Evolutionary conservation across 2,797 vertebrate genomes (phyloP), one percentile per base, ranked within the genome.

Genomic region (Allobates femoralis): DNA sequence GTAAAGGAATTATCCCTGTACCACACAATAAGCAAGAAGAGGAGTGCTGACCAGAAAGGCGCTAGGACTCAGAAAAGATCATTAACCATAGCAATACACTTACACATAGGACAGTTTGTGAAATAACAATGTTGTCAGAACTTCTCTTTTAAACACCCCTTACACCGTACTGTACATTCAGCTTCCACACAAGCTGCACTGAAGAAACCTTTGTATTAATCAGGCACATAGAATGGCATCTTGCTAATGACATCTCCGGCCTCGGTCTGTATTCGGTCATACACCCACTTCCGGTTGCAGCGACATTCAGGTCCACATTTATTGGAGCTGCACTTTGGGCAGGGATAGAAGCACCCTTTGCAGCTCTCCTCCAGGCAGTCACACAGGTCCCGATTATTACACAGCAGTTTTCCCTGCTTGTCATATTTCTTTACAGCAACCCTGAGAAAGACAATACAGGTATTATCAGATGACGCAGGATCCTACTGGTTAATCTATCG

Each of bases 341-440:
- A 96, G 6, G 95, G 94, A 88, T 96, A 96, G 92, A 96, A 96
- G 85, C 95, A 96, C 76, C 95, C 94, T 71, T 92, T 83, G 82
- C 95, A 96, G 80, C 91, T 93, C 30, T 89, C 81, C 56, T 95
- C 94, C n/a, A 95, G 85, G 78, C 95, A 96, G 32, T 96, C 95
- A 71, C 95, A 96, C 67, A 95, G 89, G 84, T 96, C 94, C 0
- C 62, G 10, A 0, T 87, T 89, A 0, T 91, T 95, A 41, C 88
- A 93, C 60, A 94, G 81, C 0, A 95, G 90, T 53, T 83, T 89
- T 55, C 94, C 94, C 0, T 87, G 71, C 53, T 88, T 91, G 90
- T 94, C 91, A 0, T 95, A 94, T 85, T 94, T 95, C 89, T 74
- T 95, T 60, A 81, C 1, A n/a, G 83, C 16, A 30, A n/a, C 88